These are phyloP conservation scores for Scalopus aquaticus DNA, from an alignment of 2,113 vertebrate genomes.

Conservation along the genomic window DNA sequence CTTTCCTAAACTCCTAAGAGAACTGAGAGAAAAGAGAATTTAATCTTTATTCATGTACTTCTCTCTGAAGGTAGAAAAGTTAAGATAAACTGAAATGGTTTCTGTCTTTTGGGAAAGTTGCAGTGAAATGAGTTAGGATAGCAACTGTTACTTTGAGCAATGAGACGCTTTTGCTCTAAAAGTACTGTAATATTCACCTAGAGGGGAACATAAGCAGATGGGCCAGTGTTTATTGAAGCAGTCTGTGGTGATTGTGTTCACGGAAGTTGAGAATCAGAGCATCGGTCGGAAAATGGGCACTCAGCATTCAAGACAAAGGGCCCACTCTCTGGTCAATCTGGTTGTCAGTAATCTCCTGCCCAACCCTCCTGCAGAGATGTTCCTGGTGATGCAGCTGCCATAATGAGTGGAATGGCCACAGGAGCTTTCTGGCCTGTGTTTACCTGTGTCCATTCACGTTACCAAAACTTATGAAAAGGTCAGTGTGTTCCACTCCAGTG, in stretches of 20 bases:
- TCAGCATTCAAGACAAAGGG: background rate
- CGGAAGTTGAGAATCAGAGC: background rate
- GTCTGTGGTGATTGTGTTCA: background rate
- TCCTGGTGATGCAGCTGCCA: rapidly evolving
- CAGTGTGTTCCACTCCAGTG: too few relatives aligned
- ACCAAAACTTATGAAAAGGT: too few relatives aligned
- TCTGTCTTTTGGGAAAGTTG: background rate
- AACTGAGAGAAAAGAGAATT: background rate
- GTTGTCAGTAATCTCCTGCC: rapidly evolving
- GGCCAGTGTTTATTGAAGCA: background rate
- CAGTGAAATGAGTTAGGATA: background rate
- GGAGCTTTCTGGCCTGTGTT: background rate
- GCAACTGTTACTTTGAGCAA: background rate
- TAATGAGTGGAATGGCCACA: background rate
- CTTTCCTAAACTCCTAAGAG: background rate
- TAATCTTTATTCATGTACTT: constrained; percentile 53
- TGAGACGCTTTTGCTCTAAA: background rate
- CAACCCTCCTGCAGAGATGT: rapidly evolving
- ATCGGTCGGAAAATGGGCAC: background rate
- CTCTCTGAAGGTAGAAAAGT: background rate
- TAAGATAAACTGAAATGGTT: background rate
- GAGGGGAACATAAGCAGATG: background rate
- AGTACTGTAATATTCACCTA: background rate
- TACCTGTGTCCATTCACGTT: background rate
- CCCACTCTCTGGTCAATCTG: background rate